Conservation (phyloP, 35 echinoderm and acorn worm species). For the Strongylocentrotus purpuratus region DNA sequence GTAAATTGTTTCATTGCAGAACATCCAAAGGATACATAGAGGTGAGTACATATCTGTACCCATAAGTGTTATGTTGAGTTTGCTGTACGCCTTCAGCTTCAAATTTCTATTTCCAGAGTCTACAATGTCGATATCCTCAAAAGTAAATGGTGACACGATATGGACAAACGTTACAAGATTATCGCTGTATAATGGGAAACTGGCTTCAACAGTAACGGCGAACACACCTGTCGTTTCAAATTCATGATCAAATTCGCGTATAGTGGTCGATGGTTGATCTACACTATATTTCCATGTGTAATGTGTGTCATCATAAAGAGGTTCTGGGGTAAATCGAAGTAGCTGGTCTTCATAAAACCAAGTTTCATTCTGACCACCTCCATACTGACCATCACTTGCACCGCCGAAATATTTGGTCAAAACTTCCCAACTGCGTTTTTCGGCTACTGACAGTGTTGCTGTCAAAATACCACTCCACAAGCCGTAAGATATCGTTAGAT, state of each 20-base stretch:
- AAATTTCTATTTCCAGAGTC: conserved; percentile 24
- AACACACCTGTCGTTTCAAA: conserved; percentile 28
- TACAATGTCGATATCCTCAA: not conserved
- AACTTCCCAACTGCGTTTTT: not conserved
- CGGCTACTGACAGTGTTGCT: not conserved
- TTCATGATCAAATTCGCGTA: conserved; percentile 43
- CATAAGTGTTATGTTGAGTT: conserved; percentile 31
- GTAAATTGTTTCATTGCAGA: conserved; percentile 28
- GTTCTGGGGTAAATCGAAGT: conserved; percentile 11
- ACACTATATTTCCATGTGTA: conserved; percentile 33
- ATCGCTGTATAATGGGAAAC: not conserved
- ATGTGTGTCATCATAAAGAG: not conserved
- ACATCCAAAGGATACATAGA: conserved; percentile 36
- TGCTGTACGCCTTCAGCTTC: conserved; percentile 28
- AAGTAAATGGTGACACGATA: not conserved
- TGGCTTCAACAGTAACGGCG: not conserved
- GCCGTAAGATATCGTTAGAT: not conserved
- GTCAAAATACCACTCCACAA: not conserved
- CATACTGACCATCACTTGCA: not conserved
- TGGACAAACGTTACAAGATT: not conserved
- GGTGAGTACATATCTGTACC: not conserved
- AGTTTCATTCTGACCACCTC: not conserved
- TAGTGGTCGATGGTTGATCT: not conserved
- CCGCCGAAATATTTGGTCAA: not conserved
- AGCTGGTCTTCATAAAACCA: conserved; percentile 20